Conservation (phyloP, 2,888 invertebrate genomes). For the Lasioglossum oenotherae region DNA sequence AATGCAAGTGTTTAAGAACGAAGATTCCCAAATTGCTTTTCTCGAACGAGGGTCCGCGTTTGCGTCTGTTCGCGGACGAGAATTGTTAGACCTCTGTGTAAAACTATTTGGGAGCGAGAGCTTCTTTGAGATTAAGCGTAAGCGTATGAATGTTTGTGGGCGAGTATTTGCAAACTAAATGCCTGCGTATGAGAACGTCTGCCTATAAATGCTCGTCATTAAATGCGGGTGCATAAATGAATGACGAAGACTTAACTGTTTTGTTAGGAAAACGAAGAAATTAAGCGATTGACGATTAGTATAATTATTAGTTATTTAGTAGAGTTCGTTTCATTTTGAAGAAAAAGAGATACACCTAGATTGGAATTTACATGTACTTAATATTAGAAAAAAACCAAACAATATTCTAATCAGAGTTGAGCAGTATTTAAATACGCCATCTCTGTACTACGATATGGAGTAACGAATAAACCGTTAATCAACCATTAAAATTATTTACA, state of each 20-base stretch:
- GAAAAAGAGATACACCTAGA: too few species aligned
- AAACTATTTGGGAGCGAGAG: neutral
- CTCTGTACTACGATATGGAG: too few species aligned
- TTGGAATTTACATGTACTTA: too few species aligned
- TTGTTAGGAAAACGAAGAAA: too few species aligned
- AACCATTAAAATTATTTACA: too few species aligned
- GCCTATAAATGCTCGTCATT: neutral
- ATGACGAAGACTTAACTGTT: neutral
- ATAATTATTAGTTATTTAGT: too few species aligned
- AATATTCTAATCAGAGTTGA: too few species aligned
- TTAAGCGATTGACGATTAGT: too few species aligned
- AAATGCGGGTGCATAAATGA: neutral
- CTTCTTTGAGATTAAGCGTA: neutral
- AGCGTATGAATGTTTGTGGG: neutral
- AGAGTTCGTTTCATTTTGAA: too few species aligned
- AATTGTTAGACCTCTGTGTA: neutral
- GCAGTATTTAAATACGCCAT: too few species aligned
- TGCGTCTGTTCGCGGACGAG: neutral
- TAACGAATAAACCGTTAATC: too few species aligned
- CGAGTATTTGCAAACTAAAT: neutral
- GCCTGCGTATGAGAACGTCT: neutral
- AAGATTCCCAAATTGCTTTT: neutral
- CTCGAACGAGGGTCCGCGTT: neutral
- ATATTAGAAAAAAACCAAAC: too few species aligned
- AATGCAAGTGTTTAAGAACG: neutral